phyloP scores from a whole-genome alignment of 2,888 invertebrate genomes.

The Tiphia femorata region DNA sequence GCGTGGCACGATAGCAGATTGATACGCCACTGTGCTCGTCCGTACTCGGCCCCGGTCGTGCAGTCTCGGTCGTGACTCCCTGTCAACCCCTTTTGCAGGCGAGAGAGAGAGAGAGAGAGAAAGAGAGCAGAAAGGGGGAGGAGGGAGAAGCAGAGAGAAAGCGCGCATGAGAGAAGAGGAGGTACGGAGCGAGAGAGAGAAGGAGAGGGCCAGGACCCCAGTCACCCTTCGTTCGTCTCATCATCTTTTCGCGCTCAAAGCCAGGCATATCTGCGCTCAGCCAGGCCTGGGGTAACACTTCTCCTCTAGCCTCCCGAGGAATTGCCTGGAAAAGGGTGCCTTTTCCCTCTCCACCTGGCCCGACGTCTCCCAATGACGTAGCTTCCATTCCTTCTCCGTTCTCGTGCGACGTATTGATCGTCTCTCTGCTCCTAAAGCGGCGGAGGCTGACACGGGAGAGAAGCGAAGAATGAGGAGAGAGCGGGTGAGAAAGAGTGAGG shows the following conservation, averaged over 20 bases:
- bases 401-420: conserved; percentile 65
- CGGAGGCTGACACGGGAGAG: conserved; percentile 49
- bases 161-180: background rate
- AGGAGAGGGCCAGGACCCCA: conserved; percentile 48
- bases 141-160: background rate
- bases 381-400: conserved; percentile 54
- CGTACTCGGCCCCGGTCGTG: conserved; percentile 50
- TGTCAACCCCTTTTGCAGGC: conserved; percentile 54
- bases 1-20: conserved; percentile 1
- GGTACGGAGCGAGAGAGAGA: background rate
- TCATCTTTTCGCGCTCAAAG: conserved; percentile 65
- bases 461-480: conserved; percentile 37
- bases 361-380: conserved; percentile 50
- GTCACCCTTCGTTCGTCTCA: conserved; percentile 58
- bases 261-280: conserved; percentile 45
- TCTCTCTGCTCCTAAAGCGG: conserved; percentile 51
- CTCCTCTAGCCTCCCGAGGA: conserved; percentile 35
- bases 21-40: conserved; percentile 55
- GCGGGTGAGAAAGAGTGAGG: background rate
- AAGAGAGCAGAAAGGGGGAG: background rate
- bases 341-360: conserved; percentile 6
- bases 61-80: conserved; percentile 46
- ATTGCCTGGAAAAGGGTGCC: conserved; percentile 45
- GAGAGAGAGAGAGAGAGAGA: conserved; percentile 34
- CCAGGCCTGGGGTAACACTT: conserved; percentile 36